These are phyloP conservation scores for Eupleurogrammus muticus DNA, from an alignment of 2,797 vertebrate species.

Conservation along the genomic window DNA sequence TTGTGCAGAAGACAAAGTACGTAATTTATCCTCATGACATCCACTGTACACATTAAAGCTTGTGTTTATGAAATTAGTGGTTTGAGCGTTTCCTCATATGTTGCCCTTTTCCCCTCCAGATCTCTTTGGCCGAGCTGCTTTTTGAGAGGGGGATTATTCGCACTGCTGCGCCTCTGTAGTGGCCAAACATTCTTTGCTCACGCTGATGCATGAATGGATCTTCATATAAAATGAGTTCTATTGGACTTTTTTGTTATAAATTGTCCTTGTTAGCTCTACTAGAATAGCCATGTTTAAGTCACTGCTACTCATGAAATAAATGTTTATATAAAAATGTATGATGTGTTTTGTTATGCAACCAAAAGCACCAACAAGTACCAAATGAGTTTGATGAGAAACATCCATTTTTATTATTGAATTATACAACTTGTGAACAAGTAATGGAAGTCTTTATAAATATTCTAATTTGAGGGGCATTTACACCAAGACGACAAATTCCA, in stretches of 20 bases:
- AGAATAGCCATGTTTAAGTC: not conserved
- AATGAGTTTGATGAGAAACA: constrained; percentile 39
- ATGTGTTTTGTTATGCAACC: not conserved
- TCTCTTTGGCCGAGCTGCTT: constrained; percentile 88
- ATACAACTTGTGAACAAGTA: constrained; percentile 59
- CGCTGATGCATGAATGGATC: constrained; percentile 34
- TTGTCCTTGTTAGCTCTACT: constrained; percentile 13
- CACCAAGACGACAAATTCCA: constrained; percentile 52
- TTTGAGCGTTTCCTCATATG: constrained; percentile 11
- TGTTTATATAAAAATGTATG: not conserved
- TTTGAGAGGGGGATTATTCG: constrained; percentile 93
- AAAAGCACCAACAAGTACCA: constrained; percentile 10
- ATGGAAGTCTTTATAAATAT: constrained; percentile 60
- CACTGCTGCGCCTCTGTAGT: constrained; percentile 83
- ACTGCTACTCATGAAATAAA: constrained; percentile 37
- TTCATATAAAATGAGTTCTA: constrained; percentile 38
- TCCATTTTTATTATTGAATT: constrained; percentile 74
- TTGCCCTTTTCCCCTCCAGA: constrained; percentile 61
- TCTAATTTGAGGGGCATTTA: constrained; percentile 46
- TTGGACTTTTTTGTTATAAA: not conserved
- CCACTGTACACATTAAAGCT: not conserved
- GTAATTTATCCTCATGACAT: not conserved
- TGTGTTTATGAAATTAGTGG: constrained; percentile 4
- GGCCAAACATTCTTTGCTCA: constrained; percentile 32
- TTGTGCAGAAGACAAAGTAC: constrained; percentile 86